phyloP scores from a whole-genome alignment of 2,113 vertebrate genomes.

The Nannobrachium achirus region DNA sequence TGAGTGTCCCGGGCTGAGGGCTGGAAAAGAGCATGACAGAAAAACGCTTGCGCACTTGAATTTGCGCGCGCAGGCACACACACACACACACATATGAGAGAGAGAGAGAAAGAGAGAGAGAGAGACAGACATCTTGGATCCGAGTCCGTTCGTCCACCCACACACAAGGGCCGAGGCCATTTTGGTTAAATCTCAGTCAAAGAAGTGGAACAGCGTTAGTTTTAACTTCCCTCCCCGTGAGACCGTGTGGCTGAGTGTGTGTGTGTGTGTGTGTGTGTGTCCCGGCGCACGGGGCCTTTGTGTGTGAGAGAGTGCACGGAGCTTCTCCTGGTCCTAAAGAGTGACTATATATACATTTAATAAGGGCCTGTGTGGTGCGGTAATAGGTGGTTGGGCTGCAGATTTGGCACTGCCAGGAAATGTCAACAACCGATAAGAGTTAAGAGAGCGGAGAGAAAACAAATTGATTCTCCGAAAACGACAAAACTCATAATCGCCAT shows the following conservation, averaged over 20 bases:
- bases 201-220: background rate
- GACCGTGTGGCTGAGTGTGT: no score
- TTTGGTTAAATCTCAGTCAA: constrained; percentile 55
- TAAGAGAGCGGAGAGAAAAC: constrained; percentile 63
- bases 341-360: constrained; percentile 86
- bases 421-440: constrained; percentile 70
- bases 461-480: constrained; percentile 67
- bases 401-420: constrained; percentile 72
- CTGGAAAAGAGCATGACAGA: constrained; percentile 45
- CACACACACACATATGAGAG: background rate
- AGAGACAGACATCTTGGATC: constrained; percentile 44
- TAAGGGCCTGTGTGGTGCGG: constrained; percentile 78
- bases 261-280: no score
- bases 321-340: constrained; percentile 68
- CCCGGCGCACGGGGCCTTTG: constrained; percentile 48
- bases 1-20: constrained; percentile 44
- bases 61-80: no score
- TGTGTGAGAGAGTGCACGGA: constrained; percentile 66
- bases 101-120: background rate
- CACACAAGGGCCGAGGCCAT: constrained; percentile 60
- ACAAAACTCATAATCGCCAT: constrained; percentile 35
- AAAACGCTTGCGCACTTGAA: background rate
- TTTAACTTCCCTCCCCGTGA: constrained; percentile 28
- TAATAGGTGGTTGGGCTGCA: constrained; percentile 78
- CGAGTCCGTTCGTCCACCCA: constrained; percentile 59